These are phyloP conservation scores for Haliclona indistincta DNA, from an alignment of 37 sponge, comb jelly and placozoan species.

Conservation along the genomic window DNA sequence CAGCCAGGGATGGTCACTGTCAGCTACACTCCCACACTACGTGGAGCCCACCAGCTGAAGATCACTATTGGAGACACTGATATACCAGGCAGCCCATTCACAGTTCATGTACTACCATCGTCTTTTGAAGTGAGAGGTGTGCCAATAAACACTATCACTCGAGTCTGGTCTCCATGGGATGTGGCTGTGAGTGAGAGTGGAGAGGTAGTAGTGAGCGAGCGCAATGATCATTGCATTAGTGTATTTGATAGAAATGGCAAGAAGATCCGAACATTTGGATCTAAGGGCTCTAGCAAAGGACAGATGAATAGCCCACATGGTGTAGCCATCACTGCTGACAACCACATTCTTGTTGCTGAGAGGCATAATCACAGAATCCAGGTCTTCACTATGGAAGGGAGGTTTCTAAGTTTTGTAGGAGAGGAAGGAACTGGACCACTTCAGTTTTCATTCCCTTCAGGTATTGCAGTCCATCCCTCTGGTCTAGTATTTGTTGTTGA, in stretches of 20 bases:
- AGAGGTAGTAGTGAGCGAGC: too few species aligned
- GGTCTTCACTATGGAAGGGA: neutral
- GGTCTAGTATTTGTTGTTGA: neutral
- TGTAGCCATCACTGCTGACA: constrained; percentile 10
- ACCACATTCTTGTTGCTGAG: constrained; percentile 14
- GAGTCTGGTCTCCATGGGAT: too few species aligned
- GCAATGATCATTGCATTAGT: neutral
- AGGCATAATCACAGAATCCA: neutral
- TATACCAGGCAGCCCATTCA: too few species aligned
- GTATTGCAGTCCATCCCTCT: neutral
- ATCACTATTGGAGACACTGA: too few species aligned
- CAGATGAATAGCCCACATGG: neutral
- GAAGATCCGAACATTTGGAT: neutral
- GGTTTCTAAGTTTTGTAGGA: neutral
- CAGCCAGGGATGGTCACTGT: too few species aligned
- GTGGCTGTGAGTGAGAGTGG: too few species aligned
- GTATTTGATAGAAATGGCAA: neutral
- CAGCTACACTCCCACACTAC: too few species aligned
- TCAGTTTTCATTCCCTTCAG: neutral
- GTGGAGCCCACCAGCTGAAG: too few species aligned
- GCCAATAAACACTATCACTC: too few species aligned
- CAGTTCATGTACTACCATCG: too few species aligned
- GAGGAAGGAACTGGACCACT: constrained; percentile 1
- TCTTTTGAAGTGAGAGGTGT: too few species aligned
- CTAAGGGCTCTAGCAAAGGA: constrained; percentile 7